These are phyloP conservation scores for Saxicola maurus DNA, from an alignment of 2,797 vertebrate genomes.

Conservation along the genomic window DNA sequence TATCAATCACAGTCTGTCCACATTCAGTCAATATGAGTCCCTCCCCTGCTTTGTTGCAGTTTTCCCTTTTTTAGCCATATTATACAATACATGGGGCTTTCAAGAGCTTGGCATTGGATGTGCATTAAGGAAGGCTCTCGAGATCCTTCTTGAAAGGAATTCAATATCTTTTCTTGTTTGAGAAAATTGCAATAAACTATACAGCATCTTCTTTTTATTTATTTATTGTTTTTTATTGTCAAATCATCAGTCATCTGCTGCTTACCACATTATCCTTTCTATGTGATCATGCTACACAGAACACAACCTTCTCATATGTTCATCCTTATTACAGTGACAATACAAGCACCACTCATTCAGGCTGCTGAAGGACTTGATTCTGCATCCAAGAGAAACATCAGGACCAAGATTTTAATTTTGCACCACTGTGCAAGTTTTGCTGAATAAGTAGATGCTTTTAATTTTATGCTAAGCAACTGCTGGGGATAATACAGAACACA, in stretches of 20 bases:
- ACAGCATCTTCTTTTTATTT: slow-evolving; percentile 29
- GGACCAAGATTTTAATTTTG: not conserved
- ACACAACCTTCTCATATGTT: not conserved
- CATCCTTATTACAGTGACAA: not conserved
- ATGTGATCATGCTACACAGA: not conserved
- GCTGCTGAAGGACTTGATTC: not conserved
- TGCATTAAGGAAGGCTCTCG: slow-evolving; percentile 40
- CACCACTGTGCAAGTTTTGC: not conserved
- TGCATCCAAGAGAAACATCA: not conserved
- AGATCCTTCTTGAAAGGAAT: slow-evolving; percentile 62
- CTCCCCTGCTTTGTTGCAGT: slow-evolving; percentile 29
- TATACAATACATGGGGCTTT: slow-evolving; percentile 18
- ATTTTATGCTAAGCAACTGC: slow-evolving; percentile 12
- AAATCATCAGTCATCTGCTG: slow-evolving; percentile 17
- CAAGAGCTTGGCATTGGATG: slow-evolving; percentile 28
- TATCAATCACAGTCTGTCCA: slow-evolving; percentile 48
- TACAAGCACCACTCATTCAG: slow-evolving; percentile 3
- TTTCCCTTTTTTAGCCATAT: slow-evolving; percentile 39
- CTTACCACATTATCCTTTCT: slow-evolving; percentile 8
- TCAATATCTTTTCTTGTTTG: slow-evolving; percentile 49
- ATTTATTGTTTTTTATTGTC: slow-evolving; percentile 21
- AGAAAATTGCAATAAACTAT: slow-evolving; percentile 64
- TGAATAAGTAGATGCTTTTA: slow-evolving; percentile 6
- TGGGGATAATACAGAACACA: not conserved
- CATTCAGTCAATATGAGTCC: slow-evolving; percentile 17